Evolutionary conservation across 2,888 invertebrate species (phyloP), one percentile per base, ranked within the genome.

Genomic region (Falcaria lacertinaria): DNA sequence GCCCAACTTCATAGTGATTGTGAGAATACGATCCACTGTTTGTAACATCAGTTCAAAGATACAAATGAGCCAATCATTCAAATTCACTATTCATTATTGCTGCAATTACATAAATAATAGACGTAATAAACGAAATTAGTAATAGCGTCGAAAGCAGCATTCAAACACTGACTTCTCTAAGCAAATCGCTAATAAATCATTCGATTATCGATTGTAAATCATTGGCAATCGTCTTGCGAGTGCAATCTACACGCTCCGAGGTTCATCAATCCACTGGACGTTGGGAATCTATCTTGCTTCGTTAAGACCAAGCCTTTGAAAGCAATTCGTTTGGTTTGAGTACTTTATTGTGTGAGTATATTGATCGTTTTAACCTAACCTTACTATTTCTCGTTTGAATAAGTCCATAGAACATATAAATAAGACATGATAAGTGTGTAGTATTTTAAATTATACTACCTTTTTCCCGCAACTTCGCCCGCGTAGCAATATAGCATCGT

Each of bases 251-350:
- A 43, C 44, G 47, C 42, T 37, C 50, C 47, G 43, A 42, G 43
- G 42, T 47, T 58, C 54, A 72, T 74, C 69, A 69, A 71, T 72
- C 67, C 54, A 43, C 34, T 43, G 47, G 53, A 50, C 57, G 45
- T 53, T 44, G 53, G 45, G 45, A 57, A 72, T 73, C 61, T 45
- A 60, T 65, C 60, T 61, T 51, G 45, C 53, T 61, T 64, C 60
- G 61, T 63, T 60, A 61, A 15, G 34, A 4, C 15, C 34, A 33
- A 45, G 44, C 44, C 48, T 49, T 50, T 52, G 43, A 41, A 46
- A 36, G 40, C 19, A 37, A 22, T 22, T 22, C 22, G 22, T 22
- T 36, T 15, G 16, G 43, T 41, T 43, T 44, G 39, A 38, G 19
- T 19, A 42, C 37, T 41, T 42, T 35, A 25, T 25, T 25, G 2